Base-by-base conservation (phyloP, 2,113 vertebrate species). In the Charina bottae region DNA sequence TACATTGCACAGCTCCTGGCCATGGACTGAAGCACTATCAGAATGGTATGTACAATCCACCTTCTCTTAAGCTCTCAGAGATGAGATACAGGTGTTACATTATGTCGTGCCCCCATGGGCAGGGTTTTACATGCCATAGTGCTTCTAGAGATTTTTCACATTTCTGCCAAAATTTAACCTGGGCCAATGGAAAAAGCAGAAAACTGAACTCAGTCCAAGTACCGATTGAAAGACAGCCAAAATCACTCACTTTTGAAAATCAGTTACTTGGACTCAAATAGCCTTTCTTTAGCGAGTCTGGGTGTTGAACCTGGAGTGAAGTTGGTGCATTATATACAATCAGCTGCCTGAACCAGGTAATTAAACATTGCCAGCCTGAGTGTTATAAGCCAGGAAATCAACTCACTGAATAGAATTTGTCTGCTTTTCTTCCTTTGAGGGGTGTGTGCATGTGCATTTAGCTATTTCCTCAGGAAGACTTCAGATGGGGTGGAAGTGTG, bases 271-370 rank as follows among this genome's bases (percentile, higher is more conserved):
- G 68, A 90, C 55, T 90, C 89, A 92, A 94, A 93, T 83, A 88
- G 88, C 87, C 90, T 19, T 89, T 90, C 93, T 60, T 89, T 93
- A 59, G 90, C 90, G 84, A 17, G 90, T 56, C 46, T 28, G 26
- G 24, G 28, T 90, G 91, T 93, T 94, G 92, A 92, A 93, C 88
- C 91, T 46, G 64, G 89, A 93, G 90, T 90, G 11, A 2, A 59
- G 33, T 92, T 92, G 86, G 89, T 93, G 92, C 83, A 90, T 95
- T 95, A 93, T 90, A 91, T 58, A 89, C 94, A 94, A 95, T 96
- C 96, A 96, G 93, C 59, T 96, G 93, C 95, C 93, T 96, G 95
- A 93, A 90, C 85, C 88, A 94, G 91, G 89, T 96, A 95, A 96
- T 96, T 93, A 96, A 94, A 94, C 92, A 95, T 94, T 92, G 95